These are phyloP conservation scores for Lucilia cuprina DNA, from an alignment of 1,140 invertebrate genomes.

Conservation along the genomic window DNA sequence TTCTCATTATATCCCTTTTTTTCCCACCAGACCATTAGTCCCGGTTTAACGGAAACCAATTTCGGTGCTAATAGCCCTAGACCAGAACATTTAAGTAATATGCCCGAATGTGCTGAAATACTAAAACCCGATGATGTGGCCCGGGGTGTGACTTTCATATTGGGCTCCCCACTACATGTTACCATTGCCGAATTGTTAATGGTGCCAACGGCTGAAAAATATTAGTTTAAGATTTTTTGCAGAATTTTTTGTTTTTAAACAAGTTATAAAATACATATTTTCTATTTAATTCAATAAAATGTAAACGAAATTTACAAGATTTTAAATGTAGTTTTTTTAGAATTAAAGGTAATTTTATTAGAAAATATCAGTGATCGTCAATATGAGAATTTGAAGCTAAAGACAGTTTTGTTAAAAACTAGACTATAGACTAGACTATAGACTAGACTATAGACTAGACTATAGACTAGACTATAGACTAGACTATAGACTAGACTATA, in stretches of 20 bases:
- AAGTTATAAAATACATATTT: neutral
- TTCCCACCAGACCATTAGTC: slow-evolving; percentile 67
- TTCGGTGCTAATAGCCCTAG: slow-evolving; percentile 21
- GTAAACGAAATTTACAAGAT: no score
- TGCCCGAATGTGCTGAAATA: slow-evolving; percentile 31
- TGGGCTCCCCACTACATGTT: slow-evolving; percentile 40
- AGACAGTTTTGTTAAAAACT: no score
- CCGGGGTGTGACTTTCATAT: slow-evolving; percentile 38
- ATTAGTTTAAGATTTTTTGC: slow-evolving; percentile 10
- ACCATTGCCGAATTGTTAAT: slow-evolving; percentile 40
- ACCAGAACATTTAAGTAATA: neutral
- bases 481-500: no score
- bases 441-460: no score
- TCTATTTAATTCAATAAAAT: neutral
- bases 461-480: no score
- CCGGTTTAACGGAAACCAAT: slow-evolving; percentile 67
- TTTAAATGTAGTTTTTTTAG: no score
- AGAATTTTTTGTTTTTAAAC: neutral
- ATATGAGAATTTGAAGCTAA: no score
- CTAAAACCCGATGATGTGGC: slow-evolving; percentile 40
- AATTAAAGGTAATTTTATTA: no score
- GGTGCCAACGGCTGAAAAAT: slow-evolving; percentile 39
- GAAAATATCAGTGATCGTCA: no score
- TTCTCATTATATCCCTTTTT: neutral
- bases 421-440: no score